phyloP scores from a whole-genome alignment of 2,797 vertebrate species.

The Falco naumanni region DNA sequence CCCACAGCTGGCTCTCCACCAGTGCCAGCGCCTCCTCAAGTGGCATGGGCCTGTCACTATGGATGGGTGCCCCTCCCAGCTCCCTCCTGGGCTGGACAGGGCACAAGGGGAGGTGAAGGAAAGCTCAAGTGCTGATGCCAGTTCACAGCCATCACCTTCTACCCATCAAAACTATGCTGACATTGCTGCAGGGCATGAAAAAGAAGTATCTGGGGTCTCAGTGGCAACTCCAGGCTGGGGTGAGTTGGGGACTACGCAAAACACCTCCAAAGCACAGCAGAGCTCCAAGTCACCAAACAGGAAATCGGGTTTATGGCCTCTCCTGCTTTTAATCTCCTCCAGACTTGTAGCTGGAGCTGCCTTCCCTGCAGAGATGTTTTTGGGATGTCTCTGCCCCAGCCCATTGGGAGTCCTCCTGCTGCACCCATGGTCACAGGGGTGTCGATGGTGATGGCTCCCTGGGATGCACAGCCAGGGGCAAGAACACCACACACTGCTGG shows the following conservation, averaged over 20 bases:
- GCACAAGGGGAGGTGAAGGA: not conserved
- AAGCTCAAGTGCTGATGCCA: not conserved
- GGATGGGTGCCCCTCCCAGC: not conserved
- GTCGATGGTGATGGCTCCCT: rapidly evolving
- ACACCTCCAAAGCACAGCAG: not conserved
- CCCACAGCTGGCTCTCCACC: not conserved
- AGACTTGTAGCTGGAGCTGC: not conserved
- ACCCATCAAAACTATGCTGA: not conserved
- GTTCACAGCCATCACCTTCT: not conserved
- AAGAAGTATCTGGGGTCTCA: not conserved
- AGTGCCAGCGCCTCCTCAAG: not conserved
- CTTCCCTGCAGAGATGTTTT: not conserved
- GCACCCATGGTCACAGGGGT: not conserved
- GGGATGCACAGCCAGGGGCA: not conserved
- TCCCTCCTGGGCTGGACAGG: rapidly evolving
- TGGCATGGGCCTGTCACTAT: not conserved
- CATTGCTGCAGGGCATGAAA: not conserved
- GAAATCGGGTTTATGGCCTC: not conserved
- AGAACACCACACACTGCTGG: rapidly evolving
- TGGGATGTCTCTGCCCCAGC: not conserved
- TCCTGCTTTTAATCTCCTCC: not conserved
- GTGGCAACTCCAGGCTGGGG: not conserved
- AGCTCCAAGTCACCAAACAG: rapidly evolving
- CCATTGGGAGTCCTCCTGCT: rapidly evolving
- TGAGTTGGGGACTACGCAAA: not conserved